These are phyloP conservation scores for Drosophila lacicola DNA, from an alignment of 2,888 invertebrate species.

Conservation along the genomic window DNA sequence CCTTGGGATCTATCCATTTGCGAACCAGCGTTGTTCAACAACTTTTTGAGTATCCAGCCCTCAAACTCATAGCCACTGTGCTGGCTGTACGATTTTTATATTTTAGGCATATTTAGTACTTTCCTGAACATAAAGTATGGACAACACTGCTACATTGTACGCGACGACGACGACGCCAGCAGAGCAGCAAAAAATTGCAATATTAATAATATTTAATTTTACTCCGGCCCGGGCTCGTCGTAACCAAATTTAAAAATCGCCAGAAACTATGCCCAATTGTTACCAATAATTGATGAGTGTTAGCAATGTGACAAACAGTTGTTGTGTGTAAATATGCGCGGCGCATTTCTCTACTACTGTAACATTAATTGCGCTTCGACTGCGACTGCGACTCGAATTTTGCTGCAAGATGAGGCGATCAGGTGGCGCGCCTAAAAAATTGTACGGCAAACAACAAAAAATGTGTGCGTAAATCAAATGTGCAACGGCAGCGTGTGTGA, in stretches of 20 bases:
- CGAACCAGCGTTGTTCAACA: background rate
- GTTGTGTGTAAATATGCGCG: slow-evolving; percentile 52
- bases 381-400: slow-evolving; percentile 54
- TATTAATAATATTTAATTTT: slow-evolving; percentile 48
- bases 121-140: slow-evolving; percentile 5
- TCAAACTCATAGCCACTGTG: slow-evolving; percentile 22
- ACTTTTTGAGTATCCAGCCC: slow-evolving; percentile 20
- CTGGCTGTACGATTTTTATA: slow-evolving; percentile 40
- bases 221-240: slow-evolving; percentile 22
- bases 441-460: slow-evolving; percentile 42
- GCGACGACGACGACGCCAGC: slow-evolving; percentile 55
- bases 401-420: slow-evolving; percentile 66
- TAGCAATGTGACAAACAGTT: slow-evolving; percentile 38
- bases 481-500: slow-evolving; percentile 57
- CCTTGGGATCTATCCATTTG: background rate
- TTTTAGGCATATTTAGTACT: slow-evolving; percentile 35
- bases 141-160: slow-evolving; percentile 46
- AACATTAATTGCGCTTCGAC: slow-evolving; percentile 67
- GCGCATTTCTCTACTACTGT: slow-evolving; percentile 71
- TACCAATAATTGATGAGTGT: slow-evolving; percentile 5
- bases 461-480: slow-evolving; percentile 29
- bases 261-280: slow-evolving; percentile 5
- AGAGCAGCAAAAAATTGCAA: slow-evolving; percentile 60
- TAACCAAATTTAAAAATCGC: slow-evolving; percentile 14
- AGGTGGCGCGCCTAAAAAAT: slow-evolving; percentile 63